Evolutionary conservation across 2,888 invertebrate species (phyloP), one percentile per base, ranked within the genome.

Genomic region (Tenthredo mesomela): DNA sequence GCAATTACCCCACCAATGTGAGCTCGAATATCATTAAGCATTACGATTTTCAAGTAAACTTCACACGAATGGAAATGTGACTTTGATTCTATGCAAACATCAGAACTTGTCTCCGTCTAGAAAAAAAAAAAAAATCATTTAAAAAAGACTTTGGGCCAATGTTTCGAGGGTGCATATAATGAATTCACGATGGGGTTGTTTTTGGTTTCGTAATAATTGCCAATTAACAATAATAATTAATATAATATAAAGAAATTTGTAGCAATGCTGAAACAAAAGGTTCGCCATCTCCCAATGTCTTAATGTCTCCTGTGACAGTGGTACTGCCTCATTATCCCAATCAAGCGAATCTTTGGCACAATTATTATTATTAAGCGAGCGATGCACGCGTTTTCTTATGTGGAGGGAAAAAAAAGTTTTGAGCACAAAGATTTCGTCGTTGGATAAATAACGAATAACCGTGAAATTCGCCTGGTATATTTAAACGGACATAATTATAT

Each of bases 171-270:
- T 73, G n/a, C n/a, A n/a, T n/a, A n/a, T n/a, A n/a, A n/a, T n/a
- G n/a, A 18, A 37, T 37, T 40, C 40, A 37, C 70, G 5, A 5
- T 88, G 86, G 87, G 80, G 84, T 85, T 86, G 86, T 85, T 86
- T 85, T 86, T 85, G 40, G 85, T 86, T 84, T 86, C 87, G 87
- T 85, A 87, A 86, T 90, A 91, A 91, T 91, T 91, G 90, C 89
- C 91, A 91, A 91, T 91, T 91, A 91, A 89, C 88, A 88, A 89
- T 91, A 90, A 91, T n/a, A n/a, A 29, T 29, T 29, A 29, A 29
- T 29, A 29, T 91, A 91, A 89, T 90, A 91, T 90, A 89, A 90
- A 87, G 33, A 47, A 70, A 9, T 47, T 67, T 12, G 29, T 1
- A 65, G 29, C 33, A 37, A 2, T 50, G 50, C 7, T 54, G 40